These are phyloP conservation scores for Boloria selene DNA, from an alignment of 2,888 invertebrate genomes.

Conservation along the genomic window DNA sequence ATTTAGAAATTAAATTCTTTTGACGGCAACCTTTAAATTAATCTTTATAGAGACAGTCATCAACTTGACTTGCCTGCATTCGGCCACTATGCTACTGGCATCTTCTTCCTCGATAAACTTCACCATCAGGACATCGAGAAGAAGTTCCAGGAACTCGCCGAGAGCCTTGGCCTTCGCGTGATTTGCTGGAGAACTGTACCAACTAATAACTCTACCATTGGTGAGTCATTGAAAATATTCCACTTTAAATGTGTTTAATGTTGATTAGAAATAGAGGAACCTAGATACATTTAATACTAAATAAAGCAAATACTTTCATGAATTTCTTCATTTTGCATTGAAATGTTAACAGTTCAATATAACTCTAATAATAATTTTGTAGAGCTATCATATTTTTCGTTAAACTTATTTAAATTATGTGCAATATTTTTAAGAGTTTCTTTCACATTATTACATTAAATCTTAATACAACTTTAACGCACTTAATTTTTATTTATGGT, in stretches of 20 bases:
- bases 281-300: background rate
- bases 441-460: slow-evolving; percentile 12
- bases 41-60: slow-evolving; percentile 85
- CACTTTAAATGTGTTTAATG: slow-evolving; percentile 8
- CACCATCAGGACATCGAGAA: slow-evolving; percentile 91
- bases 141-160: slow-evolving; percentile 90
- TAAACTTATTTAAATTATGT: slow-evolving; percentile 19
- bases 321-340: slow-evolving; percentile 23
- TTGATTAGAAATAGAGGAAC: slow-evolving; percentile 17
- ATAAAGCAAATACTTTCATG: slow-evolving; percentile 17
- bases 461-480: background rate
- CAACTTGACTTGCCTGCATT: slow-evolving; percentile 92
- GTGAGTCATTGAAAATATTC: slow-evolving; percentile 62
- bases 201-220: slow-evolving; percentile 92
- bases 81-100: slow-evolving; percentile 97
- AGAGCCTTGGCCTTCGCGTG: slow-evolving; percentile 90
- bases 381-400: slow-evolving; percentile 20
- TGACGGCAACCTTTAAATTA: background rate
- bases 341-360: slow-evolving; percentile 17
- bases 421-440: slow-evolving; percentile 21
- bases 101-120: slow-evolving; percentile 94
- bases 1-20: background rate
- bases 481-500: background rate
- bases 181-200: slow-evolving; percentile 98
- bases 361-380: slow-evolving; percentile 13